Evolutionary conservation across 1,140 invertebrate genomes (phyloP).

Genomic region (Heliconius congener): DNA sequence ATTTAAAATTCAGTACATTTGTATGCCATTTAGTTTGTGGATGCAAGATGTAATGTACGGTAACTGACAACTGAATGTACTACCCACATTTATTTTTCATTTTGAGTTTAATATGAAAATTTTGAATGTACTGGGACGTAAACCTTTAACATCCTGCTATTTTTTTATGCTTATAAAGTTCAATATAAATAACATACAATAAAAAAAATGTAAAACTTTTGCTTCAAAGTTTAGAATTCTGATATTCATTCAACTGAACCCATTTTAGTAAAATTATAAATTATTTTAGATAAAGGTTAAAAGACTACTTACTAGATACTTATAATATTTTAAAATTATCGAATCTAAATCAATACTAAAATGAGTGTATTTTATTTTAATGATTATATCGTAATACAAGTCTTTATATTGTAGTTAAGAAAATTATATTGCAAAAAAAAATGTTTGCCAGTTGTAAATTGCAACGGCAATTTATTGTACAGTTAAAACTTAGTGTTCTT

Average conservation of each 20-base stretch:
- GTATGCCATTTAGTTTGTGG: too few relatives aligned
- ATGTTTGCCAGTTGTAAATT: constrained; percentile 27
- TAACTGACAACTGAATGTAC: too few relatives aligned
- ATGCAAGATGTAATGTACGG: too few relatives aligned
- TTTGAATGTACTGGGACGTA: too few relatives aligned
- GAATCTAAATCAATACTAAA: background rate
- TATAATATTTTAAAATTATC: background rate
- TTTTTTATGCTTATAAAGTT: too few relatives aligned
- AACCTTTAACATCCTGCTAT: too few relatives aligned
- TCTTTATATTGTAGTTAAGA: constrained; percentile 11
- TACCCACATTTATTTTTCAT: too few relatives aligned
- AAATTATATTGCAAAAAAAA: constrained; percentile 14
- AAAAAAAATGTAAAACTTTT: background rate
- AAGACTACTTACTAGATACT: background rate
- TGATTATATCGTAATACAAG: background rate
- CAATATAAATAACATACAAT: too few relatives aligned
- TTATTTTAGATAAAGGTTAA: constrained; percentile 4
- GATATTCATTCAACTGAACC: background rate
- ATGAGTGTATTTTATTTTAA: background rate
- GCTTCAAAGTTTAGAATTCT: background rate
- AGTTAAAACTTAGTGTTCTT: constrained; percentile 27
- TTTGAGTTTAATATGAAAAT: too few relatives aligned
- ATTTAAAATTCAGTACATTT: too few relatives aligned
- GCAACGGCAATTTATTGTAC: constrained; percentile 19
- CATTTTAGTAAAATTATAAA: background rate